Conservation (phyloP, 35 echinoderm and acorn worm genomes). For the Heliocidaris tuberculata region DNA sequence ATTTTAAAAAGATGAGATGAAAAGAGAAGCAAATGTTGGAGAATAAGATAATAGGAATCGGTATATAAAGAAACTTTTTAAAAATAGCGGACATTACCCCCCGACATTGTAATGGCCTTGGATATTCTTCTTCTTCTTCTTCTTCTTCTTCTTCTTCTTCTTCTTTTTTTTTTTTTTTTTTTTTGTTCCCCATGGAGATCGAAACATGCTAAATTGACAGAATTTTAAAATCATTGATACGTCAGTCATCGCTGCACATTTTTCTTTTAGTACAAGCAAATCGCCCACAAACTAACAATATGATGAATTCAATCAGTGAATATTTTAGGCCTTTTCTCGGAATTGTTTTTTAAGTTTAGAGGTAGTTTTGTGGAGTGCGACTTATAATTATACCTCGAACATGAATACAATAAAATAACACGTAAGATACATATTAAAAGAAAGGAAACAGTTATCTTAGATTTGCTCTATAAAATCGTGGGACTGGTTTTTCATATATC, state of each 20-base stretch:
- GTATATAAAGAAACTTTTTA: background rate
- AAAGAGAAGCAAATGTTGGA: no score
- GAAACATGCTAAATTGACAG: background rate
- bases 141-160: no score
- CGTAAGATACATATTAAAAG: no score
- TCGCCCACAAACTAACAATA: background rate
- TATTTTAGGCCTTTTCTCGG: background rate
- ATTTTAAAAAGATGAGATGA: no score
- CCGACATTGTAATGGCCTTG: background rate
- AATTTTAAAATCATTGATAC: background rate
- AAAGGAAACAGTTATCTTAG: no score
- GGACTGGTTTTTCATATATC: no score
- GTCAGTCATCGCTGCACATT: background rate
- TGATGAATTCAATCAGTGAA: background rate
- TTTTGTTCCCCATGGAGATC: background rate
- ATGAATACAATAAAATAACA: no score
- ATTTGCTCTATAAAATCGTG: no score
- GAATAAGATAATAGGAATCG: background rate
- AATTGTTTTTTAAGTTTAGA: background rate
- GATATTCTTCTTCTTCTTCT: no score
- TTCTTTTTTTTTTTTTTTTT: no score
- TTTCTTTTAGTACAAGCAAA: background rate
- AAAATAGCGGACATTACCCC: background rate
- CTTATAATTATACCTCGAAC: no score
- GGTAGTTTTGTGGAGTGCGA: background rate